Evolutionary conservation across 1,140 invertebrate genomes (phyloP).

Genomic region (Formica selysi): DNA sequence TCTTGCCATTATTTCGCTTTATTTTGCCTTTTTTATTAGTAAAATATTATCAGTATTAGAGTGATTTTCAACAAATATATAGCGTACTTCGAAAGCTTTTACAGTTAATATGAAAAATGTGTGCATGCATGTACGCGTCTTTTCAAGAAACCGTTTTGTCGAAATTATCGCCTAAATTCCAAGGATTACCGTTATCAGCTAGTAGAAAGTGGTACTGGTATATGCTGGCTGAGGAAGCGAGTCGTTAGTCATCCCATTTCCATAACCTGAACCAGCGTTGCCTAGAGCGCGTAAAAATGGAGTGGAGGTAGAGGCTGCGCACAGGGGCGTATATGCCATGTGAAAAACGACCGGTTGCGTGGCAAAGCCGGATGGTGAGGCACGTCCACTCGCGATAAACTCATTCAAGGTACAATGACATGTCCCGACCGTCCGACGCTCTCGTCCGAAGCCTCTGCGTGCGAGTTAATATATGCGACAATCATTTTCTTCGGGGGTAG

Average conservation of each 20-base stretch:
- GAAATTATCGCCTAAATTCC: slow-evolving; percentile 57
- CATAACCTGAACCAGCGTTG: slow-evolving; percentile 76
- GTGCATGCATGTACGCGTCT: not conserved
- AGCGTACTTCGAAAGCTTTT: not conserved
- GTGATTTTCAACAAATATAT: not conserved
- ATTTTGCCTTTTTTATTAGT: not conserved
- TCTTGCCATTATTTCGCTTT: not conserved
- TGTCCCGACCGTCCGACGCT: slow-evolving; percentile 26
- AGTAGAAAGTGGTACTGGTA: slow-evolving; percentile 21
- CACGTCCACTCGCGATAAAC: slow-evolving; percentile 68
- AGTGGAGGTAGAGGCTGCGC: slow-evolving; percentile 64
- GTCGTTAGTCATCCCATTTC: slow-evolving; percentile 72
- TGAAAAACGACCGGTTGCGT: slow-evolving; percentile 70
- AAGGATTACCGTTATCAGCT: slow-evolving; percentile 51
- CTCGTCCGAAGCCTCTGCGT: not conserved
- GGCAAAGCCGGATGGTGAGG: slow-evolving; percentile 63
- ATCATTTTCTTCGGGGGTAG: slow-evolving; percentile 36
- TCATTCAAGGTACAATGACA: slow-evolving; percentile 65
- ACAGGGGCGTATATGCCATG: slow-evolving; percentile 54
- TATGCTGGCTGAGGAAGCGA: slow-evolving; percentile 54
- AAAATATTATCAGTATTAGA: not conserved
- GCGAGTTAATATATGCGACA: slow-evolving; percentile 58
- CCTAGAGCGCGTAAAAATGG: slow-evolving; percentile 72
- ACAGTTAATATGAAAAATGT: not conserved
- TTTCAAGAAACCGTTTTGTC: not conserved